Evolutionary conservation across 2,888 invertebrate species (phyloP).

Genomic region (Deroplatys truncata): DNA sequence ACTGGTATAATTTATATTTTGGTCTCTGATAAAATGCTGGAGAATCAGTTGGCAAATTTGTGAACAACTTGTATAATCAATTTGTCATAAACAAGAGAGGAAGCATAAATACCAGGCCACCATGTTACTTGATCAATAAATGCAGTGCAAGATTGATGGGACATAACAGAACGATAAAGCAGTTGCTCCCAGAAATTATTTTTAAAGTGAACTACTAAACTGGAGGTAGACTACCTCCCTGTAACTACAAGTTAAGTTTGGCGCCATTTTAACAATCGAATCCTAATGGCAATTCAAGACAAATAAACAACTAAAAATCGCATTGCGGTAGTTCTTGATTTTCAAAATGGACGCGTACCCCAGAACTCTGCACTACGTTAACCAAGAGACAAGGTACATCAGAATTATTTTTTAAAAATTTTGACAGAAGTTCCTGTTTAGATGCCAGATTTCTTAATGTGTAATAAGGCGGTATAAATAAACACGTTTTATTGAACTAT

Average conservation of each 20-base stretch:
- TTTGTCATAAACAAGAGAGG: too few relatives aligned
- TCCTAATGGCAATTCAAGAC: not conserved
- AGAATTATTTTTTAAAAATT: not conserved
- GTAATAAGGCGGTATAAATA: not conserved
- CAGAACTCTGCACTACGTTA: constrained; percentile 23
- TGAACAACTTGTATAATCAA: too few relatives aligned
- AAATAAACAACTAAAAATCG: constrained; percentile 27
- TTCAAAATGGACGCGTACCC: constrained; percentile 29
- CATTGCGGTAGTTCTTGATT: constrained; percentile 25
- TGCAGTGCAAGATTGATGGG: too few relatives aligned
- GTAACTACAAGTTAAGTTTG: not conserved
- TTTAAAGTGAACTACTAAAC: not conserved
- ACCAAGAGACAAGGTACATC: constrained; percentile 12
- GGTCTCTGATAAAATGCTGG: too few relatives aligned
- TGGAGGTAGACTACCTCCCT: not conserved
- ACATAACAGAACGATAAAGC: too few relatives aligned
- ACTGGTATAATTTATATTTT: too few relatives aligned
- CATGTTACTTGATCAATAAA: too few relatives aligned
- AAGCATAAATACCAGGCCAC: too few relatives aligned
- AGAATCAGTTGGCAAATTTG: too few relatives aligned
- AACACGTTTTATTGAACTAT: not conserved
- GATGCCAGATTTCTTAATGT: not conserved
- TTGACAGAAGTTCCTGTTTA: not conserved
- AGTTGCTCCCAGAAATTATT: too few relatives aligned
- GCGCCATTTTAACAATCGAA: not conserved